Percentiles rank a stretch among this genome's conserved stretches.
Conservation (phyloP, 2,113 vertebrate species). For the Morone saxatilis region DNA sequence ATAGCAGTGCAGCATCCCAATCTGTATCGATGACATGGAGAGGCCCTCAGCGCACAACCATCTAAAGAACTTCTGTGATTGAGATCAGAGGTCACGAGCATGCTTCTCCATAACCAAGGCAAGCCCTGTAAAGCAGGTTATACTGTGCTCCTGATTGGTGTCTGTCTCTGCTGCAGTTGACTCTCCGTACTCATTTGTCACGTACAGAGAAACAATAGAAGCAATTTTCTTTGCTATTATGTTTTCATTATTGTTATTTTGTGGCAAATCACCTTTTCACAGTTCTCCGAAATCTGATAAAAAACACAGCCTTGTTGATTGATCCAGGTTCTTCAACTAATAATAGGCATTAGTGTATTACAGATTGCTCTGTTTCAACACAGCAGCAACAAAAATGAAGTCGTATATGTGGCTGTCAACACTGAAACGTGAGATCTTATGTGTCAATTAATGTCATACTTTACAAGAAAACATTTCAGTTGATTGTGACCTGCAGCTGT, state of each 20-base stretch:
- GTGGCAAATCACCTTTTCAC: slow-evolving; percentile 60
- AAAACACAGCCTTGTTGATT: slow-evolving; percentile 37
- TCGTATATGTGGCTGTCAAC: slow-evolving; percentile 13
- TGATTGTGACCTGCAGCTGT: slow-evolving; percentile 67
- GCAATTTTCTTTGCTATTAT: slow-evolving; percentile 80
- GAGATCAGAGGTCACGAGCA: slow-evolving; percentile 79
- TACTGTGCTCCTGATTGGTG: slow-evolving; percentile 56
- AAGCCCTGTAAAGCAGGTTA: slow-evolving; percentile 37
- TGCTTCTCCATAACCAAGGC: slow-evolving; percentile 67
- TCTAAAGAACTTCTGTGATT: slow-evolving; percentile 72
- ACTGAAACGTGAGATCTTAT: slow-evolving; percentile 15
- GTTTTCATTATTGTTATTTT: slow-evolving; percentile 79
- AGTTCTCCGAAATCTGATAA: slow-evolving; percentile 31
- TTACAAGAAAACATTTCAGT: slow-evolving; percentile 54
- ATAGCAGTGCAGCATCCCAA: slow-evolving; percentile 42
- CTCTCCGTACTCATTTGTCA: slow-evolving; percentile 73
- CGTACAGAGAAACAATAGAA: slow-evolving; percentile 65
- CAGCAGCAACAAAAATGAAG: slow-evolving; percentile 12
- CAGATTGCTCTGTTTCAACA: slow-evolving; percentile 33
- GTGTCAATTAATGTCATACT: slow-evolving; percentile 51
- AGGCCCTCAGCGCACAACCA: slow-evolving; percentile 51
- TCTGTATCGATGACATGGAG: slow-evolving; percentile 68
- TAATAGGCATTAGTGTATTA: slow-evolving; percentile 36
- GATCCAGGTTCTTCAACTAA: slow-evolving; percentile 59
- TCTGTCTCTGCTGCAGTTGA: slow-evolving; percentile 51